Conservation (phyloP, 2,113 vertebrate genomes). For the Oriolus oriolus region DNA sequence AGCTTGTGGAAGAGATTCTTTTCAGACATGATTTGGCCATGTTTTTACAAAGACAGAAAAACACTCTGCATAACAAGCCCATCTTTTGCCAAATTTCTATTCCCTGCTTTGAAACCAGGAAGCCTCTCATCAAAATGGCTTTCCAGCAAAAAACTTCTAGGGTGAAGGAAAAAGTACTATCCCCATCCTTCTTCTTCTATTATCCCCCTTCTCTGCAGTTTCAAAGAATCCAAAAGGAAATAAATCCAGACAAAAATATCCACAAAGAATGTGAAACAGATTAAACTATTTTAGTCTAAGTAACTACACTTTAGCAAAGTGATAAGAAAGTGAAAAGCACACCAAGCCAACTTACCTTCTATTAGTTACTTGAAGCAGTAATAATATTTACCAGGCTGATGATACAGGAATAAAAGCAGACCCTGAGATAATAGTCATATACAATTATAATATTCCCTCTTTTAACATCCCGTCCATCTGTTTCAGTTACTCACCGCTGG, state of each 20-base stretch:
- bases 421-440: neutral
- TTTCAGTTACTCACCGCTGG: slow-evolving; percentile 4
- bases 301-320: neutral
- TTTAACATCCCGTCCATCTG: neutral
- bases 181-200: neutral
- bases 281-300: neutral
- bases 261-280: neutral
- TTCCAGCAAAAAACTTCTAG: neutral
- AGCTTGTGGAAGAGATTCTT: neutral
- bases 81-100: neutral
- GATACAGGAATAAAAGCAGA: neutral
- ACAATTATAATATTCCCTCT: neutral
- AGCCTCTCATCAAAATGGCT: neutral
- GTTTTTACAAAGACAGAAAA: neutral
- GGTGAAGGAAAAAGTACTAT: neutral
- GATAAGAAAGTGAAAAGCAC: neutral
- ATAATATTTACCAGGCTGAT: neutral
- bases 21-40: neutral
- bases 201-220: neutral
- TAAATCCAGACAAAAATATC: neutral
- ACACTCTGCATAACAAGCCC: neutral
- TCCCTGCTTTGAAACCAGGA: neutral
- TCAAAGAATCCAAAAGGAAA: neutral
- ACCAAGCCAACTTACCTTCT: neutral
- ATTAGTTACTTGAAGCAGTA: neutral